A percentile compares a stretch with the other conserved stretches of the same genome.
Conservation (phyloP, 2,888 invertebrate genomes). For the Drymonia ruficornis region DNA sequence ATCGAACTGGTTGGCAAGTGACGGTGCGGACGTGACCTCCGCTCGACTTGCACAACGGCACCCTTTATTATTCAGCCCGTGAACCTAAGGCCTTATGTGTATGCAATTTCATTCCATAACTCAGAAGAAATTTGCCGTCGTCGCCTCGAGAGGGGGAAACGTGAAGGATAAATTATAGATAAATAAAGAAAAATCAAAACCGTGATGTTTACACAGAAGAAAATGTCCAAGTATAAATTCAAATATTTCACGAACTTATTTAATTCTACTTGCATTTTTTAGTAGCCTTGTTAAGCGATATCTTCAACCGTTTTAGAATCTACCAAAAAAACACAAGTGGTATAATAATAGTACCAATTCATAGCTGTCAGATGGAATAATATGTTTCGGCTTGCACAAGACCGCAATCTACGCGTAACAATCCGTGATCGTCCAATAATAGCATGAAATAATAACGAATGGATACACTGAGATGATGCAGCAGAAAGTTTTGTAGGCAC, state of each 20-base stretch:
- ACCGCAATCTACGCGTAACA: conserved; percentile 38
- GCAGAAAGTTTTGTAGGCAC: conserved; percentile 22
- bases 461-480: conserved; percentile 14
- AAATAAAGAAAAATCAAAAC: neutral
- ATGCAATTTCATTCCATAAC: conserved; percentile 55
- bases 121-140: conserved; percentile 42
- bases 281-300: too few species aligned
- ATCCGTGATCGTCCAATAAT: conserved; percentile 47
- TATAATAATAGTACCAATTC: neutral
- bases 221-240: too few species aligned
- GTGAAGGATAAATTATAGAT: neutral
- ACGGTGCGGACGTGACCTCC: conserved; percentile 69
- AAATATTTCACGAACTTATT: too few species aligned
- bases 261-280: too few species aligned
- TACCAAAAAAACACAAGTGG: too few species aligned
- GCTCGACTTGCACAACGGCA: conserved; percentile 57
- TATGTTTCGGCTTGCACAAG: conserved; percentile 48
- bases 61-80: conserved; percentile 67
- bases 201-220: too few species aligned
- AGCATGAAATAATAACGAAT: conserved; percentile 45
- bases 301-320: too few species aligned
- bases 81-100: conserved; percentile 54
- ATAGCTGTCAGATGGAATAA: conserved; percentile 44
- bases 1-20: conserved; percentile 62
- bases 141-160: conserved; percentile 15